Evolutionary conservation across 2,113 vertebrate genomes (phyloP).

Genomic region (Dinomys branickii): DNA sequence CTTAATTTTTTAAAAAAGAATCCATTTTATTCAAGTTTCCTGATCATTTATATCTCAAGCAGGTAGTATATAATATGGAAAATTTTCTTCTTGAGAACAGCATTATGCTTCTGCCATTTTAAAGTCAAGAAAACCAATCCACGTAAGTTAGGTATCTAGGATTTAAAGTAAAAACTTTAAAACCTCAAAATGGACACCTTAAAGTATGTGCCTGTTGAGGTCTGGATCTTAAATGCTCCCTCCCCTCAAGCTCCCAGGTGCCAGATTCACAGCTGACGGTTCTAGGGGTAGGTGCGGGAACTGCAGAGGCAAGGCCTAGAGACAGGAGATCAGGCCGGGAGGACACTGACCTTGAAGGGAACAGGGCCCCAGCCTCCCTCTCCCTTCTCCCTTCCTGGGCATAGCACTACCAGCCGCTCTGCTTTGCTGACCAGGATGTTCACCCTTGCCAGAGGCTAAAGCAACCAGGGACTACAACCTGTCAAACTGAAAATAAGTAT

Average conservation of each 20-base stretch:
- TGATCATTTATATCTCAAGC: background rate
- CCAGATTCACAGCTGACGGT: background rate
- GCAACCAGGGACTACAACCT: background rate
- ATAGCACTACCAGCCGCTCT: background rate
- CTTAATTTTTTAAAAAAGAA: background rate
- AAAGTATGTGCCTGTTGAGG: background rate
- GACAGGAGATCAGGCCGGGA: background rate
- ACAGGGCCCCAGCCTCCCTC: background rate
- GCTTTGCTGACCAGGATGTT: background rate
- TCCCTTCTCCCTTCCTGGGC: background rate
- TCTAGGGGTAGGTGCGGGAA: background rate
- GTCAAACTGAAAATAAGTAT: background rate
- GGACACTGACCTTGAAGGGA: background rate
- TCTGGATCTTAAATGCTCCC: background rate
- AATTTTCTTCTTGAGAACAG: background rate
- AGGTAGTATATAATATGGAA: background rate
- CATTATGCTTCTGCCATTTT: background rate
- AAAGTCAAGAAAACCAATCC: conserved; percentile 4
- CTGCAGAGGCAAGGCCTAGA: too few species aligned
- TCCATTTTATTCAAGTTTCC: background rate
- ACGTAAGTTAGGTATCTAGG: background rate
- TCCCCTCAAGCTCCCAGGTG: background rate
- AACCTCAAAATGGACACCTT: background rate
- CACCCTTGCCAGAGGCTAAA: background rate
- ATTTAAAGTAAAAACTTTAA: background rate